phyloP scores from a whole-genome alignment of 2,113 vertebrate genomes.

The Marmota monax region DNA sequence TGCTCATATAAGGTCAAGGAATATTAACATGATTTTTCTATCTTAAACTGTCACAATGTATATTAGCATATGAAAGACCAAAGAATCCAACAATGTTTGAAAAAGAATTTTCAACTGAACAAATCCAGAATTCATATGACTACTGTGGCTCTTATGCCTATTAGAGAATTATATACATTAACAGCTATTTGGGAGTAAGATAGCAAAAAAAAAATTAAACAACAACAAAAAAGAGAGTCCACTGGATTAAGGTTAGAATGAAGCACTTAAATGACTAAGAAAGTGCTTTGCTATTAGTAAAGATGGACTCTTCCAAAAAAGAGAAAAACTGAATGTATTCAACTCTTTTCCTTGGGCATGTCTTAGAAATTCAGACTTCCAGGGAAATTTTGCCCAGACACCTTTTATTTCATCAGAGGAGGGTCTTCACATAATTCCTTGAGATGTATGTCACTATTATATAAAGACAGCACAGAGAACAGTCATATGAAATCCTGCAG shows the following conservation, averaged over 20 bases:
- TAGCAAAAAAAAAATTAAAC: neutral
- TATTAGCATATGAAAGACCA: constrained; percentile 8
- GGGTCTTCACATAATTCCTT: neutral
- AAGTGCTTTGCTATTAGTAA: neutral
- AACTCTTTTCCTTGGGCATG: neutral
- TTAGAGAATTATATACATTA: neutral
- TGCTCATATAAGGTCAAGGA: constrained; percentile 35
- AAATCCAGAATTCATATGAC: constrained; percentile 5
- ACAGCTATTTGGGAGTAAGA: neutral
- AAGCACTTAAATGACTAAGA: neutral
- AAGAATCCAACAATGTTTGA: neutral
- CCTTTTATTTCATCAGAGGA: neutral
- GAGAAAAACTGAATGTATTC: neutral
- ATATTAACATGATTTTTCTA: constrained; percentile 33
- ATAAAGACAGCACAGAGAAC: neutral
- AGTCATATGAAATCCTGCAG: neutral
- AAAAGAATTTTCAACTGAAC: neutral
- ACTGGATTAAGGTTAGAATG: neutral
- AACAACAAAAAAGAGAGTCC: neutral
- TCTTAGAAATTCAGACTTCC: neutral
- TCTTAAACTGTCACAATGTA: neutral
- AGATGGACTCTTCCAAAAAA: neutral
- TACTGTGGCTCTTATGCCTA: neutral
- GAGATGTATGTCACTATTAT: neutral
- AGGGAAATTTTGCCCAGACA: neutral